Evolutionary conservation across 2,113 vertebrate genomes (phyloP).

Genomic region (Crotalus helleri): DNA sequence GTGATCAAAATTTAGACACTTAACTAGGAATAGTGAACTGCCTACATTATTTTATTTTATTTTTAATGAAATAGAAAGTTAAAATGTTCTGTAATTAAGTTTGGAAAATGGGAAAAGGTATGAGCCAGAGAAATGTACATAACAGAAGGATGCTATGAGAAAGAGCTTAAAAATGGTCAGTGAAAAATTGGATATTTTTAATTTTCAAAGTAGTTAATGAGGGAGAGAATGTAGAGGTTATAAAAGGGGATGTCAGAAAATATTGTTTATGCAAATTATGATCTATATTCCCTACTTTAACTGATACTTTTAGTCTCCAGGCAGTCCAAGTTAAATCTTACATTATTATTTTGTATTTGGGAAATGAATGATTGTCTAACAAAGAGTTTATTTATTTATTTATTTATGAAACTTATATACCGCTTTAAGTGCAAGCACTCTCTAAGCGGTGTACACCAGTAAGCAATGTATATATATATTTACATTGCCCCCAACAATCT

Average conservation of each 20-base stretch:
- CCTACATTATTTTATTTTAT: neutral
- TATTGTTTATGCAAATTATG: too few relatives aligned
- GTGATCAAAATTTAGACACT: too few relatives aligned
- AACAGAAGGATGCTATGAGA: neutral
- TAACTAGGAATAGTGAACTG: neutral
- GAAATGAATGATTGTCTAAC: neutral
- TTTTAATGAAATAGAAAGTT: neutral
- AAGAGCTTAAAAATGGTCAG: neutral
- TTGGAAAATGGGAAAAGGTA: neutral
- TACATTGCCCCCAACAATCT: too few relatives aligned
- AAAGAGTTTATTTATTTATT: neutral
- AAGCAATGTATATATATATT: too few relatives aligned
- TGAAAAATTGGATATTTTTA: neutral
- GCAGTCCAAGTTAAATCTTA: neutral
- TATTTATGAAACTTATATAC: too few relatives aligned
- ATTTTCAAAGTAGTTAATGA: neutral
- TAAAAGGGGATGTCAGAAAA: too few relatives aligned
- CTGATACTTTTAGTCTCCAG: too few relatives aligned
- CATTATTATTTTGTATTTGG: neutral
- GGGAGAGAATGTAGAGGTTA: too few relatives aligned
- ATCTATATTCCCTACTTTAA: too few relatives aligned
- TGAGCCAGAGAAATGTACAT: neutral
- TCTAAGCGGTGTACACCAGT: too few relatives aligned
- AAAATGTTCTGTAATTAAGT: neutral
- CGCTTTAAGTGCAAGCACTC: too few relatives aligned